A percentile compares a stretch with the other conserved stretches of the same genome.
These are phyloP conservation scores for Brachionus rotundiformis DNA, from an alignment of 1,140 invertebrate genomes.

Conservation along the genomic window DNA sequence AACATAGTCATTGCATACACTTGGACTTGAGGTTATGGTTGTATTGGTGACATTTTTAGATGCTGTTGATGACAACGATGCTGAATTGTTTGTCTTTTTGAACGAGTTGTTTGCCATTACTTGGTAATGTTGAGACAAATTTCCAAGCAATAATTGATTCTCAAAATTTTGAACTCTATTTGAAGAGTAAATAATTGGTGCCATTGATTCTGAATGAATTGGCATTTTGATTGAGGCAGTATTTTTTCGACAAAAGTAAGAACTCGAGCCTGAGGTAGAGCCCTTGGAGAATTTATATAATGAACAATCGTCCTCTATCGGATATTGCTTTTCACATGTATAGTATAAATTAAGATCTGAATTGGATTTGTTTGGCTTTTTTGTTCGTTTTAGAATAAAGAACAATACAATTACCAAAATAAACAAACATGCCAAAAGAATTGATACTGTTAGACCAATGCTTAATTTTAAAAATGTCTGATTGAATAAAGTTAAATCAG, in stretches of 20 bases:
- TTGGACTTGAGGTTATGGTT: background rate
- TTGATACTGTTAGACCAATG: constrained; percentile 13
- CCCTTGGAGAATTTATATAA: constrained; percentile 28
- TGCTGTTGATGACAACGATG: constrained; percentile 1
- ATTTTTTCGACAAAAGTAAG: background rate
- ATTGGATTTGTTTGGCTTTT: background rate
- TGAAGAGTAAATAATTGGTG: background rate
- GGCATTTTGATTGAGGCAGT: background rate
- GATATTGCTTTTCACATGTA: constrained; percentile 44
- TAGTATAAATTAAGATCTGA: constrained; percentile 48
- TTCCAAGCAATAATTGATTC: background rate
- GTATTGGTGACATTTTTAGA: constrained; percentile 29
- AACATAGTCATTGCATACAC: constrained; percentile 1
- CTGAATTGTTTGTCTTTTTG: background rate
- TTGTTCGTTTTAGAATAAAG: background rate
- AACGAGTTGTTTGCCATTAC: background rate
- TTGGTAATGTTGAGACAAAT: constrained; percentile 8
- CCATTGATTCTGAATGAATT: constrained; percentile 2
- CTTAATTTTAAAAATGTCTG: constrained; percentile 42
- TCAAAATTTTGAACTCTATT: constrained; percentile 14
- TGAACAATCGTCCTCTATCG: constrained; percentile 22
- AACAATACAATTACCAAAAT: background rate
- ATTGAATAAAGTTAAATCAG: background rate
- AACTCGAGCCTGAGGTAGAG: constrained; percentile 3
- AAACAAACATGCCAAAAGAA: constrained; percentile 11